phyloP scores from a whole-genome alignment of 2,113 vertebrate species.

The Motacilla tschutschensis region DNA sequence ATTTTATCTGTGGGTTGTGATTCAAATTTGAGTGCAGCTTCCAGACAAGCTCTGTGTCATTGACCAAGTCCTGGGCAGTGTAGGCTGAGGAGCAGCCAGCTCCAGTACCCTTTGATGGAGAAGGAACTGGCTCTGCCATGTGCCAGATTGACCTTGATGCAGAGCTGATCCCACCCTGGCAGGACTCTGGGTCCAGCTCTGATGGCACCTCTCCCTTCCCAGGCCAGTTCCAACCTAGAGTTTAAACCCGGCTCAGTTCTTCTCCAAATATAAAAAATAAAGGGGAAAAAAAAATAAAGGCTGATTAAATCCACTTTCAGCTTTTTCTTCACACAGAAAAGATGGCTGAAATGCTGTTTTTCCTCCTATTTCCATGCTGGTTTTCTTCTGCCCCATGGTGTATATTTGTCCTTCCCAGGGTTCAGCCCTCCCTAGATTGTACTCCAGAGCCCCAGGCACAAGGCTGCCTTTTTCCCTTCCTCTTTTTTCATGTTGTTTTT shows the following conservation, averaged over 20 bases:
- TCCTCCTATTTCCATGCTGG: background rate
- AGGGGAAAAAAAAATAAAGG: background rate
- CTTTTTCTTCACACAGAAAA: background rate
- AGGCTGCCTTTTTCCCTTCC: background rate
- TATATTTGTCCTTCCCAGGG: background rate
- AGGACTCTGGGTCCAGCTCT: background rate
- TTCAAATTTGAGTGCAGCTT: background rate
- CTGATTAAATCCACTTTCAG: background rate
- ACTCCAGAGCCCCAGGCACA: rapidly evolving
- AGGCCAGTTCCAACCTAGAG: background rate
- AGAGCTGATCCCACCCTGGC: background rate
- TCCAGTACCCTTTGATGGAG: background rate
- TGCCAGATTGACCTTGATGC: rapidly evolving
- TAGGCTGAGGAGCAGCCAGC: background rate
- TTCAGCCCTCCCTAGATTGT: background rate
- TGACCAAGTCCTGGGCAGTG: rapidly evolving
- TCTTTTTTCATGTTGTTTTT: background rate
- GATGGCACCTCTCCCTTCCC: background rate
- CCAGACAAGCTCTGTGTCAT: background rate
- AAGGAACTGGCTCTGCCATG: rapidly evolving
- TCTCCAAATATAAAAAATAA: background rate
- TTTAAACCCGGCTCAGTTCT: background rate
- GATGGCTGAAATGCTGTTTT: background rate
- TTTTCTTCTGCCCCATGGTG: background rate
- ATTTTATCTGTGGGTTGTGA: background rate